Evolutionary conservation across 2,888 invertebrate genomes (phyloP).

Genomic region (Keiferia lycopersicella): DNA sequence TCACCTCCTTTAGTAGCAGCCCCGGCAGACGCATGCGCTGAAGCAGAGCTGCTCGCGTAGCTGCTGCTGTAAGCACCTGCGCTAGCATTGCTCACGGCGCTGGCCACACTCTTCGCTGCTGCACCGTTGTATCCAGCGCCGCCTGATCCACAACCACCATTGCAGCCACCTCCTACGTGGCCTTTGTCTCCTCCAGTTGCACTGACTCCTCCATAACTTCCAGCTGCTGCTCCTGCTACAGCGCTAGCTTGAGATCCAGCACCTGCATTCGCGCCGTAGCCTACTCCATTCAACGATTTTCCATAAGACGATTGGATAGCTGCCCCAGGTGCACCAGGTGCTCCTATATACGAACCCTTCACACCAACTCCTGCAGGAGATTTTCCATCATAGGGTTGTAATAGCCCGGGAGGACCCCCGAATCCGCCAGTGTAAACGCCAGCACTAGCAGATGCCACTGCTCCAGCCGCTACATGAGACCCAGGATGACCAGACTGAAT

Average conservation of each 20-base stretch:
- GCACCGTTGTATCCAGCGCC: slow-evolving; percentile 40
- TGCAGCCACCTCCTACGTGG: slow-evolving; percentile 46
- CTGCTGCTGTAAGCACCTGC: slow-evolving; percentile 47
- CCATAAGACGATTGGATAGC: slow-evolving; percentile 35
- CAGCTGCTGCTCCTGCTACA: slow-evolving; percentile 46
- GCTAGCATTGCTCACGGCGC: slow-evolving; percentile 41
- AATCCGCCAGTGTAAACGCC: slow-evolving; percentile 67
- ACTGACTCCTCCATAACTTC: slow-evolving; percentile 36
- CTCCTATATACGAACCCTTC: slow-evolving; percentile 30
- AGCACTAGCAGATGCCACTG: slow-evolving; percentile 51
- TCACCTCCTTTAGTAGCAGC: slow-evolving; percentile 65
- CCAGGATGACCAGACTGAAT: slow-evolving; percentile 11
- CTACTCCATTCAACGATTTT: slow-evolving; percentile 32
- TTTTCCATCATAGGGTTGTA: slow-evolving; percentile 61
- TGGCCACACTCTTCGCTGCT: slow-evolving; percentile 55
- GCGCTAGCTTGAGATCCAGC: slow-evolving; percentile 49
- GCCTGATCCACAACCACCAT: slow-evolving; percentile 46
- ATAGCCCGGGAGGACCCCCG: slow-evolving; percentile 70
- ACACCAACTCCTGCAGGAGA: slow-evolving; percentile 28
- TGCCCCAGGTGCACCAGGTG: slow-evolving; percentile 26
- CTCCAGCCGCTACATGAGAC: slow-evolving; percentile 37
- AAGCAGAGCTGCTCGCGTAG: slow-evolving; percentile 64
- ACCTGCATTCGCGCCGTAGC: slow-evolving; percentile 34
- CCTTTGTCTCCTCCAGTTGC: slow-evolving; percentile 34
- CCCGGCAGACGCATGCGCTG: slow-evolving; percentile 62